Conservation (phyloP, 2,888 invertebrate genomes). For the Limnephilus auricula region DNA sequence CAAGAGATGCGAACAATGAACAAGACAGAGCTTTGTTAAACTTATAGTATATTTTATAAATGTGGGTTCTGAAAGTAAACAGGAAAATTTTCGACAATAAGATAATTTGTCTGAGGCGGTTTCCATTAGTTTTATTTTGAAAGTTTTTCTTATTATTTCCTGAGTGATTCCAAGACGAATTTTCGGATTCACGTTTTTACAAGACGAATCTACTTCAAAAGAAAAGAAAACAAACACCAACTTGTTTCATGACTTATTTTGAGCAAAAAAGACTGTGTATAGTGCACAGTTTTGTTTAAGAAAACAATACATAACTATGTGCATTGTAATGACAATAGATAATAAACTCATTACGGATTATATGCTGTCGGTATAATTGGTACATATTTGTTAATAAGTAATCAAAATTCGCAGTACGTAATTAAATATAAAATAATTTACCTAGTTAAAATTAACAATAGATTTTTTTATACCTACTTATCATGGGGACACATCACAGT, state of each 20-base stretch:
- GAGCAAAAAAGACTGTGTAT: background rate
- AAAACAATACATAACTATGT: too few relatives aligned
- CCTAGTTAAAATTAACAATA: too few relatives aligned
- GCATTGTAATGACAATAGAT: too few relatives aligned
- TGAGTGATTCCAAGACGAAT: background rate
- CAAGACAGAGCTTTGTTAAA: background rate
- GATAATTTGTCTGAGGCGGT: background rate
- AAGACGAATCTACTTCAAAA: background rate
- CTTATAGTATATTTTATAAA: background rate
- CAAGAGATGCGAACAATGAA: background rate
- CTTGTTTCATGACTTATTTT: background rate
- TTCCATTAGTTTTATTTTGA: background rate
- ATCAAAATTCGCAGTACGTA: too few relatives aligned
- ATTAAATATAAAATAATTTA: too few relatives aligned
- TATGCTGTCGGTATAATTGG: too few relatives aligned
- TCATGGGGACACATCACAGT: too few relatives aligned
- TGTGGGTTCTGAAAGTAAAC: background rate
- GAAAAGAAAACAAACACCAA: background rate
- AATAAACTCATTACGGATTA: too few relatives aligned
- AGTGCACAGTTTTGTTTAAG: too few relatives aligned
- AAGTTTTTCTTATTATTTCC: background rate
- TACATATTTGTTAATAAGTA: too few relatives aligned
- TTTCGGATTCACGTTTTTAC: background rate
- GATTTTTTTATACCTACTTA: too few relatives aligned
- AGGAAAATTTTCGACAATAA: background rate